Percentiles rank a stretch among this genome's conserved stretches.
Conservation (phyloP, 2,888 invertebrate species). For the Drosophila subquinaria region DNA sequence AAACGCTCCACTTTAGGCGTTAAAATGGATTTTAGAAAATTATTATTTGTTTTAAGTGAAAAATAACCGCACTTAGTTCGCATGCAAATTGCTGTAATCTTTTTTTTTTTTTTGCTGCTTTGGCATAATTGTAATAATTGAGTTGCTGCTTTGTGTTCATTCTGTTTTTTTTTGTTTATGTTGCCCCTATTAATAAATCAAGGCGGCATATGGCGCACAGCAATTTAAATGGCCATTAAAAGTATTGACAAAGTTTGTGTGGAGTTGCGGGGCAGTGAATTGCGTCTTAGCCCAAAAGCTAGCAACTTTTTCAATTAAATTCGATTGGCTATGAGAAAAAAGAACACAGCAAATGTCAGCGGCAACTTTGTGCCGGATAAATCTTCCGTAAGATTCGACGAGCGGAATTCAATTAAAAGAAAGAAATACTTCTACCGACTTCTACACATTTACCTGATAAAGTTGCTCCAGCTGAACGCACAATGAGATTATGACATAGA, state of each 20-base stretch:
- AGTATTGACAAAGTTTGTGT: conserved; percentile 22
- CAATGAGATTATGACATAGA: conserved; percentile 24
- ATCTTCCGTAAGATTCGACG: conserved; percentile 32
- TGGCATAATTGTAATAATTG: conserved; percentile 52
- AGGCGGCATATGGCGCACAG: conserved; percentile 23
- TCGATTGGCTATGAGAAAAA: conserved; percentile 38
- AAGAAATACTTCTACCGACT: not conserved
- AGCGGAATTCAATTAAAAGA: conserved; percentile 49
- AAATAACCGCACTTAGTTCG: conserved; percentile 59
- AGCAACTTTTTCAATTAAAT: conserved; percentile 70
- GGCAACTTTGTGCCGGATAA: conserved; percentile 30
- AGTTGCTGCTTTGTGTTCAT: conserved; percentile 28
- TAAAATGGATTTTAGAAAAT: conserved; percentile 42
- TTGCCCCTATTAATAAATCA: conserved; percentile 50
- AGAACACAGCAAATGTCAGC: conserved; percentile 42
- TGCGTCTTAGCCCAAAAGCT: conserved; percentile 1
- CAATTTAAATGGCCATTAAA: conserved; percentile 42
- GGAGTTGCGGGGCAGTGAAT: not conserved
- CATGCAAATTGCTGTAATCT: conserved; percentile 36
- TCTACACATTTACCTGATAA: conserved; percentile 16
- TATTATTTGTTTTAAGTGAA: conserved; percentile 64
- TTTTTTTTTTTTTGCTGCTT: conserved; percentile 24
- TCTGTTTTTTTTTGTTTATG: not conserved
- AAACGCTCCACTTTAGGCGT: conserved; percentile 10
- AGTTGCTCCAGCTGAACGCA: not conserved